Evolutionary conservation across 2,113 vertebrate species (phyloP).

Genomic region (Pleuronectes platessa): DNA sequence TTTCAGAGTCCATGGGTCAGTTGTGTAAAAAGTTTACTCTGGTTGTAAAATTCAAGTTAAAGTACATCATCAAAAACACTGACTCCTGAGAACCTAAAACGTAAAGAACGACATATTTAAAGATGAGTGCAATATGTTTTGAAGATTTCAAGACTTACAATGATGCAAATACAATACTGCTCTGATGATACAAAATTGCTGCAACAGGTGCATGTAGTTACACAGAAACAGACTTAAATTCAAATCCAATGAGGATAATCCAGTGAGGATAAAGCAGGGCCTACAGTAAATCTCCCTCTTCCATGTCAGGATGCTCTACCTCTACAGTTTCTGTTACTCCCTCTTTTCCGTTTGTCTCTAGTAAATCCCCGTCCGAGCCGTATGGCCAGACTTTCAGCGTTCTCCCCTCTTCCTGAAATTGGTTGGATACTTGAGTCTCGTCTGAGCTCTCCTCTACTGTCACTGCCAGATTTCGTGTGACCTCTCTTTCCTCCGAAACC

Average conservation of each 20-base stretch:
- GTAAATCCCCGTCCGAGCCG: conserved; percentile 44
- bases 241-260: conserved; percentile 73
- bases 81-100: not conserved
- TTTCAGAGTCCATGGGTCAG: conserved; percentile 42
- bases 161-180: not conserved
- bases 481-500: conserved; percentile 53
- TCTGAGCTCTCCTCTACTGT: conserved; percentile 62
- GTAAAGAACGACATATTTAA: not conserved
- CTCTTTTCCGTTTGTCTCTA: conserved; percentile 15
- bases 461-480: conserved; percentile 66
- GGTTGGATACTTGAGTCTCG: conserved; percentile 19
- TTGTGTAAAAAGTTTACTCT: conserved; percentile 25
- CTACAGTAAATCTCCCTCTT: conserved; percentile 53
- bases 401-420: not conserved
- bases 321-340: conserved; percentile 26
- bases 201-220: conserved; percentile 63
- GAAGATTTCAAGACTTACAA: not conserved
- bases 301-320: conserved; percentile 43
- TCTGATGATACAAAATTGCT: conserved; percentile 34
- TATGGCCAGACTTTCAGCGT: not conserved
- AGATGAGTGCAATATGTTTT: not conserved
- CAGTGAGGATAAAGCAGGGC: conserved; percentile 57
- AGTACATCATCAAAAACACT: conserved; percentile 6
- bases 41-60: conserved; percentile 16
- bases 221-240: conserved; percentile 54